Evolutionary conservation across 2,888 invertebrate genomes (phyloP).

Genomic region (Napeogenes inachia): DNA sequence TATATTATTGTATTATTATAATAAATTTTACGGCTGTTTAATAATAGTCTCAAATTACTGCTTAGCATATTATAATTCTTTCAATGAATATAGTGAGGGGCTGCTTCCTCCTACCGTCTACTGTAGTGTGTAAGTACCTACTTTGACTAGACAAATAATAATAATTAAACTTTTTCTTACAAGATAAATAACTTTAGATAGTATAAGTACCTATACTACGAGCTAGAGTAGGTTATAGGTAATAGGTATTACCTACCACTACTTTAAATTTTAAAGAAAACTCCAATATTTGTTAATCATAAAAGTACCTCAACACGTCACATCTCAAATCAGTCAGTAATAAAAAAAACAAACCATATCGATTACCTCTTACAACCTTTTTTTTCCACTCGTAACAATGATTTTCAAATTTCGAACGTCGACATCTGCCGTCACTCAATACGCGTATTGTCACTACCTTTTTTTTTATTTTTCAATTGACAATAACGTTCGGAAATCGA

Average conservation of each 20-base stretch:
- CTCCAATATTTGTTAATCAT: too few species aligned
- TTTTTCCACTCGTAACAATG: slow-evolving; percentile 48
- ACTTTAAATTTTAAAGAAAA: too few species aligned
- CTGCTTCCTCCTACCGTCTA: slow-evolving; percentile 13
- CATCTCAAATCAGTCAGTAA: slow-evolving; percentile 2
- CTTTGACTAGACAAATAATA: neutral
- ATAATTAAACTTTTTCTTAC: neutral
- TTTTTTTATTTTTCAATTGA: slow-evolving; percentile 41
- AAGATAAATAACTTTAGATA: too few species aligned
- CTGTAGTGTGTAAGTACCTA: neutral
- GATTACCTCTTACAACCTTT: slow-evolving; percentile 50
- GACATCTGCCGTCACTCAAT: slow-evolving; percentile 69
- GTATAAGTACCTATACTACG: too few species aligned
- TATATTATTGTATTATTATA: too few species aligned
- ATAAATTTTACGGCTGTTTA: too few species aligned
- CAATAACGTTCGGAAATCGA: slow-evolving; percentile 42
- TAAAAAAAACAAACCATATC: slow-evolving; percentile 32
- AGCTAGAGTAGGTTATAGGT: too few species aligned
- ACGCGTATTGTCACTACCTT: slow-evolving; percentile 51
- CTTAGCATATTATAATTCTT: slow-evolving; percentile 12
- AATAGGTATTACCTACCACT: too few species aligned
- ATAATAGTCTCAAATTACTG: slow-evolving; percentile 13
- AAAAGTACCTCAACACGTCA: neutral
- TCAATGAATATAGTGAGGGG: slow-evolving; percentile 9
- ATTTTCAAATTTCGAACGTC: slow-evolving; percentile 56